Conservation (phyloP, 2,888 invertebrate genomes). For the Euproctis similis region DNA sequence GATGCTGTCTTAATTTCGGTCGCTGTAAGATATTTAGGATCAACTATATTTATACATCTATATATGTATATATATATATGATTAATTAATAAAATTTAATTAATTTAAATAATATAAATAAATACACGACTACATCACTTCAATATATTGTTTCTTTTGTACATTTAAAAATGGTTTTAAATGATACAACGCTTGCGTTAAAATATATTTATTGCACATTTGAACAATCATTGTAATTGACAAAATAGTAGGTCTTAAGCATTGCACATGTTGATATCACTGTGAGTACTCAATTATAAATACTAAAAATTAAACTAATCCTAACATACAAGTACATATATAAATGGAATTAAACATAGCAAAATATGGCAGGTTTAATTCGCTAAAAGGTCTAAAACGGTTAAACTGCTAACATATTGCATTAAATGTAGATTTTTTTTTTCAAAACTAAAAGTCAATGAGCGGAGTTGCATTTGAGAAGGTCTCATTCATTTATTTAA, state of each 20-base stretch:
- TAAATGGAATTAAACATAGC: constrained; percentile 64
- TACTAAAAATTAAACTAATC: constrained; percentile 14
- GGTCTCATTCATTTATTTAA: too few species aligned
- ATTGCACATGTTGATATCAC: constrained; percentile 32
- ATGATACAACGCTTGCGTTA: constrained; percentile 12
- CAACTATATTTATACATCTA: constrained; percentile 16
- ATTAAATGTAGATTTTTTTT: too few species aligned
- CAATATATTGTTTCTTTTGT: constrained; percentile 22
- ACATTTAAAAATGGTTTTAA: too few species aligned
- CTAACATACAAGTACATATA: constrained; percentile 13
- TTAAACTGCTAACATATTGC: not conserved
- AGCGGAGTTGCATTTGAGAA: too few species aligned
- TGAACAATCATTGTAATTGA: constrained; percentile 25
- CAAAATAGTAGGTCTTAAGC: constrained; percentile 28
- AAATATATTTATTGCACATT: constrained; percentile 51
- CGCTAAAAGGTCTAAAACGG: constrained; percentile 18
- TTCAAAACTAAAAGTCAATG: too few species aligned
- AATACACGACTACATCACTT: constrained; percentile 36
- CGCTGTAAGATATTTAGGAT: constrained; percentile 2
- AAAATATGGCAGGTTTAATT: constrained; percentile 69
- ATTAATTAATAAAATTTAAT: constrained; percentile 21
- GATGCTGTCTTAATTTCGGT: constrained; percentile 15
- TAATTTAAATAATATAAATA: constrained; percentile 51
- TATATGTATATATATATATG: constrained; percentile 10
- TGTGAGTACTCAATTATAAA: constrained; percentile 30